Conservation (phyloP, 2,888 invertebrate species). For the Parnassius mnemosyne region DNA sequence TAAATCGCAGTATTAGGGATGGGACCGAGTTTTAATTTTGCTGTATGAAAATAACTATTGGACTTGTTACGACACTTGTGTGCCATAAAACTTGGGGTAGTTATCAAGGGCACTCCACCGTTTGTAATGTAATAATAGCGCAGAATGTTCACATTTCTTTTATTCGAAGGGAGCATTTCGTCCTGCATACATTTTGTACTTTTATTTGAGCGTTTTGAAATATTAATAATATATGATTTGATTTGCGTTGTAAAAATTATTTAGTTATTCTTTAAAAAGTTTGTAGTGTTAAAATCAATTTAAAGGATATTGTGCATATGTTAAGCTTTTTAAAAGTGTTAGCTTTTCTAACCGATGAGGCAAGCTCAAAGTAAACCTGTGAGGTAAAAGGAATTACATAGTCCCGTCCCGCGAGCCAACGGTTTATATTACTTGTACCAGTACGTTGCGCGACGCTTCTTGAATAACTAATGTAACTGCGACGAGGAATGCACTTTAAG, state of each 20-base stretch:
- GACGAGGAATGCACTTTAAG: slow-evolving; percentile 47
- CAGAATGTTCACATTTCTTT: slow-evolving; percentile 58
- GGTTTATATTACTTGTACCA: slow-evolving; percentile 49
- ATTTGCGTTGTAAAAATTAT: too few relatives aligned
- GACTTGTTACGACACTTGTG: slow-evolving; percentile 77
- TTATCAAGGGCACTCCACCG: slow-evolving; percentile 72
- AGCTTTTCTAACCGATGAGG: neutral
- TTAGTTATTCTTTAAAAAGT: too few relatives aligned
- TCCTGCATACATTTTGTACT: slow-evolving; percentile 40
- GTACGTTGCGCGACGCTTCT: slow-evolving; percentile 43
- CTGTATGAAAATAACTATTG: slow-evolving; percentile 77
- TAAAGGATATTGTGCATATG: too few relatives aligned
- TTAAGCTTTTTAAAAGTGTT: too few relatives aligned
- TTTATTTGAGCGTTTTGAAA: neutral
- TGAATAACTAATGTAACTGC: slow-evolving; percentile 59
- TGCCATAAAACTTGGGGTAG: slow-evolving; percentile 67
- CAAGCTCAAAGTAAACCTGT: slow-evolving; percentile 25
- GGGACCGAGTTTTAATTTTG: slow-evolving; percentile 72
- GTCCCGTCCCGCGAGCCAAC: slow-evolving; percentile 44
- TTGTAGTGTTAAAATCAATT: too few relatives aligned
- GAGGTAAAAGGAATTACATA: slow-evolving; percentile 43
- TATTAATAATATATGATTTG: neutral
- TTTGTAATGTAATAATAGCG: slow-evolving; percentile 74
- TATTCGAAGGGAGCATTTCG: slow-evolving; percentile 51
- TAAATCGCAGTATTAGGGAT: slow-evolving; percentile 61